These are phyloP conservation scores for Halictus rubicundus DNA, from an alignment of 1,140 invertebrate genomes.

Conservation along the genomic window DNA sequence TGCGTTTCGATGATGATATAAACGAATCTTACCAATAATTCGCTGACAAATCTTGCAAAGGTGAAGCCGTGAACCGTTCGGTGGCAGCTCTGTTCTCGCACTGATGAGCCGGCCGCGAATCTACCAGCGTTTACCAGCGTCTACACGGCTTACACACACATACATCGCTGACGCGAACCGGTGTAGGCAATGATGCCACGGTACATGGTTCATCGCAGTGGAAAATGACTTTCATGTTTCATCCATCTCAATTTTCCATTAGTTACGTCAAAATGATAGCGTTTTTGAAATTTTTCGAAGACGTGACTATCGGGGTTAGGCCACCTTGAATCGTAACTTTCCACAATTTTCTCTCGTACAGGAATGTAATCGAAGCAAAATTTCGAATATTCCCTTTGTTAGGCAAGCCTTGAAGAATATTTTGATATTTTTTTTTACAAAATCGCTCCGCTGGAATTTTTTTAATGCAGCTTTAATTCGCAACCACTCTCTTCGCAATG, in stretches of 20 bases:
- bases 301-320: too few relatives aligned
- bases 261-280: neutral
- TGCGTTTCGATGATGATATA: neutral
- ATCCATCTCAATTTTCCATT: neutral
- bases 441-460: too few relatives aligned
- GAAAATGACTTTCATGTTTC: neutral
- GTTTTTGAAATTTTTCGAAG: too few relatives aligned
- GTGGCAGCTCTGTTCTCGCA: neutral
- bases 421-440: too few relatives aligned
- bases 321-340: too few relatives aligned
- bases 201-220: neutral
- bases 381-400: too few relatives aligned
- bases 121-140: too few relatives aligned
- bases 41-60: neutral
- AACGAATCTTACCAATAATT: constrained; percentile 16
- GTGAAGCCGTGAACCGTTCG: neutral
- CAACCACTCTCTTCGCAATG: neutral
- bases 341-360: too few relatives aligned
- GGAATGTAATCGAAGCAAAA: too few relatives aligned
- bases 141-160: too few relatives aligned
- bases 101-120: constrained; percentile 1
- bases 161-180: neutral
- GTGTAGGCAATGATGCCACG: neutral
- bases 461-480: too few relatives aligned
- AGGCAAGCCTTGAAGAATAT: too few relatives aligned